phyloP scores from a whole-genome alignment of 2,797 vertebrate species.

The Balearica regulorum region DNA sequence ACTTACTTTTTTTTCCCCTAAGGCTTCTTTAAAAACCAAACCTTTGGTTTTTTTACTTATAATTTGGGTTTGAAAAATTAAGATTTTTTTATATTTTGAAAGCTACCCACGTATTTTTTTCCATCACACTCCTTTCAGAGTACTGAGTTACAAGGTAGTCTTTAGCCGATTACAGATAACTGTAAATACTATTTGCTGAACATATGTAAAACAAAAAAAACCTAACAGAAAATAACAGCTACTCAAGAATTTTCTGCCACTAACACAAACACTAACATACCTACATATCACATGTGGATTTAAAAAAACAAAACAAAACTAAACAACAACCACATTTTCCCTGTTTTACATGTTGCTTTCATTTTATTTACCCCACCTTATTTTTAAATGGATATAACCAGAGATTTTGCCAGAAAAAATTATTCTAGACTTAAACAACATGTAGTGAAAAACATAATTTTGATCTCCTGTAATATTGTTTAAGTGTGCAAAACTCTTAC shows the following conservation, averaged over 20 bases:
- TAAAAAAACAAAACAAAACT: not conserved
- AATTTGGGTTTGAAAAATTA: not conserved
- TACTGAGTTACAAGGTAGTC: not conserved
- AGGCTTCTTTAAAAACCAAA: not conserved
- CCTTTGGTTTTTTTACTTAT: not conserved
- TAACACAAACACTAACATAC: not conserved
- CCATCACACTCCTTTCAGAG: not conserved
- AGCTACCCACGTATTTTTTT: not conserved
- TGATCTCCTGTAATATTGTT: not conserved
- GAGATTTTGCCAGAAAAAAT: not conserved
- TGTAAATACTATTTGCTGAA: not conserved
- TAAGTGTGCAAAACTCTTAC: not conserved
- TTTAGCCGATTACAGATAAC: not conserved
- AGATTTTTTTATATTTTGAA: not conserved
- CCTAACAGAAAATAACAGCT: not conserved
- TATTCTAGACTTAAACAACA: not conserved
- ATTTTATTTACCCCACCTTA: not conserved
- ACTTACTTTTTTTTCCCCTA: not conserved
- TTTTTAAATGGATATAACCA: not conserved
- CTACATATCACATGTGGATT: accelerated
- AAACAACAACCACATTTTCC: not conserved
- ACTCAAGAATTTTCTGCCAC: not conserved
- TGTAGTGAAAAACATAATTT: not conserved
- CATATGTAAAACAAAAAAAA: not conserved
- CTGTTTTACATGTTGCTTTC: not conserved